A percentile compares a stretch with the other conserved stretches of the same genome.
These are phyloP conservation scores for Nephrotoma flavescens DNA, from an alignment of 2,888 invertebrate genomes.

Conservation along the genomic window DNA sequence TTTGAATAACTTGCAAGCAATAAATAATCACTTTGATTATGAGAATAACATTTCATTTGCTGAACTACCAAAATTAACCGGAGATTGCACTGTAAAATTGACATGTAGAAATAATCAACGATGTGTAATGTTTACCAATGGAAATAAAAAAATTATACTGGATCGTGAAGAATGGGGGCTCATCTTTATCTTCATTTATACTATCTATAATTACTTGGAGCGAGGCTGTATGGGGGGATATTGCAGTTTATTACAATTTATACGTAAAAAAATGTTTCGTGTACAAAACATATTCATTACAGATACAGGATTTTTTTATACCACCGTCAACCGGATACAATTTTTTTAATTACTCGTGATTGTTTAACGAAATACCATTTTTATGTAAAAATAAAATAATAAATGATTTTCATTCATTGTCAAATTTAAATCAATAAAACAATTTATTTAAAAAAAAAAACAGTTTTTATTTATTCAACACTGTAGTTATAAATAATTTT, in stretches of 20 bases:
- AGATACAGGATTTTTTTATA: not conserved
- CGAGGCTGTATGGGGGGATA: not conserved
- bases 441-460: not conserved
- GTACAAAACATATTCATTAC: not conserved
- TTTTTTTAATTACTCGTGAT: not conserved
- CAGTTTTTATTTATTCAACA: not conserved
- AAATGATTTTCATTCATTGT: not conserved
- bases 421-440: not conserved
- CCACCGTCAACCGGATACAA: not conserved
- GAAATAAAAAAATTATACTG: not conserved
- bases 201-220: not conserved
- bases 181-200: not conserved
- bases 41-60: not conserved
- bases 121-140: not conserved
- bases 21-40: not conserved
- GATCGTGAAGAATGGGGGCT: not conserved
- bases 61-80: not conserved
- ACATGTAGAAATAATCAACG: not conserved
- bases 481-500: not conserved
- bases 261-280: not conserved
- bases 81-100: not conserved
- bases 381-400: not conserved
- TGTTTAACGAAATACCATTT: not conserved
- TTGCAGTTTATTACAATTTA: not conserved
- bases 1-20: not conserved